phyloP scores from a whole-genome alignment of 2,113 vertebrate genomes.

The Lasiurus cinereus region DNA sequence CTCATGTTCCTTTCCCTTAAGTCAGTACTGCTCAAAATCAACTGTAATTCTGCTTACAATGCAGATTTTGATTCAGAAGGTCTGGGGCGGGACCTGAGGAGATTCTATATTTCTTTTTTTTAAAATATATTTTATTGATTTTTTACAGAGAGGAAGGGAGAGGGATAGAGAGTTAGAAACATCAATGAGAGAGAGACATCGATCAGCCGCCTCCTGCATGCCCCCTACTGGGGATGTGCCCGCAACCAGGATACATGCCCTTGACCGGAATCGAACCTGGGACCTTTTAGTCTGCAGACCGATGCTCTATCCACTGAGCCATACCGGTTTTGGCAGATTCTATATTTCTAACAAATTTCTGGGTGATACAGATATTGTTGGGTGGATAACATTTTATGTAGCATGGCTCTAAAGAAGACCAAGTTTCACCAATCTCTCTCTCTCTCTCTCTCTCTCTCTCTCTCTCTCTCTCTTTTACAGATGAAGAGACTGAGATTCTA shows the following conservation, averaged over 20 bases:
- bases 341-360: constrained; percentile 46
- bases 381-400: not conserved
- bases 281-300: no score
- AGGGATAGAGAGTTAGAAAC: no score
- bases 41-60: not conserved
- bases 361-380: not conserved
- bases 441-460: no score
- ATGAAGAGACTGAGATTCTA: not conserved
- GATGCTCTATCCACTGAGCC: no score
- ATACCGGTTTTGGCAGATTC: not conserved
- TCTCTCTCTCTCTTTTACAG: not conserved
- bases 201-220: no score
- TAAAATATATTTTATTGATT: no score
- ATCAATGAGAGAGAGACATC: no score
- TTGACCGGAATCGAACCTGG: no score
- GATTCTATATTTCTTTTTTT: constrained; percentile 9
- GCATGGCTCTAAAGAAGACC: not conserved
- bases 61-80: not conserved
- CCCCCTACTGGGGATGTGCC: no score
- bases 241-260: no score
- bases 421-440: not conserved
- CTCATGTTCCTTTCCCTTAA: not conserved
- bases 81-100: not conserved
- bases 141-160: no score
- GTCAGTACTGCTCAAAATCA: not conserved